Percentiles rank a stretch among this genome's conserved stretches.
phyloP scores from a whole-genome alignment of 2,797 vertebrate genomes.

The Tiaroga cobitis region DNA sequence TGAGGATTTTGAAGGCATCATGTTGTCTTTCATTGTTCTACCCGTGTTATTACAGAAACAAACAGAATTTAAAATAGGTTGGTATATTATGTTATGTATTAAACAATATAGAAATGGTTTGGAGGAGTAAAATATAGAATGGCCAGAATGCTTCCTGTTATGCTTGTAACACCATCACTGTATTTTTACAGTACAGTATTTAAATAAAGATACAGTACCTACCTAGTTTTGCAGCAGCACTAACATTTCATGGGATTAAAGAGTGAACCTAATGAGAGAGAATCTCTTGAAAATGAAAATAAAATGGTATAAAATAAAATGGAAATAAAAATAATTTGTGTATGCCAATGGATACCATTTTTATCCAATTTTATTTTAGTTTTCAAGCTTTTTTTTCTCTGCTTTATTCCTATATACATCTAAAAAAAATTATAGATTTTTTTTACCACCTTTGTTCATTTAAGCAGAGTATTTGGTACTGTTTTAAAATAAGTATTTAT shows the following conservation, averaged over 20 bases:
- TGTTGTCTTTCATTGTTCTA: neutral
- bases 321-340: neutral
- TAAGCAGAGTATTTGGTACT: neutral
- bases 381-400: neutral
- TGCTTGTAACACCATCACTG: neutral
- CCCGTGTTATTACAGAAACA: neutral
- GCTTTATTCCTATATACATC: neutral
- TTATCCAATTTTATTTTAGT: neutral
- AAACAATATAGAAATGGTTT: neutral
- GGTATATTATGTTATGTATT: neutral
- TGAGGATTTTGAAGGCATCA: neutral
- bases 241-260: neutral
- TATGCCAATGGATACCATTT: too few species aligned
- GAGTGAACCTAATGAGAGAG: neutral
- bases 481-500: neutral
- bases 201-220: neutral
- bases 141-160: neutral
- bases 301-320: neutral
- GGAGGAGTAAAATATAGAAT: neutral
- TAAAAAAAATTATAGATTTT: neutral
- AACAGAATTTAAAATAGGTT: neutral
- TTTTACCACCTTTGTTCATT: neutral
- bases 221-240: neutral
- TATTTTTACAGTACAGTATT: neutral
- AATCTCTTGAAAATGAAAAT: neutral